Evolutionary conservation across 2,113 vertebrate genomes (phyloP), one percentile per base, ranked within the genome.

Genomic region (Hipposideros armiger): DNA sequence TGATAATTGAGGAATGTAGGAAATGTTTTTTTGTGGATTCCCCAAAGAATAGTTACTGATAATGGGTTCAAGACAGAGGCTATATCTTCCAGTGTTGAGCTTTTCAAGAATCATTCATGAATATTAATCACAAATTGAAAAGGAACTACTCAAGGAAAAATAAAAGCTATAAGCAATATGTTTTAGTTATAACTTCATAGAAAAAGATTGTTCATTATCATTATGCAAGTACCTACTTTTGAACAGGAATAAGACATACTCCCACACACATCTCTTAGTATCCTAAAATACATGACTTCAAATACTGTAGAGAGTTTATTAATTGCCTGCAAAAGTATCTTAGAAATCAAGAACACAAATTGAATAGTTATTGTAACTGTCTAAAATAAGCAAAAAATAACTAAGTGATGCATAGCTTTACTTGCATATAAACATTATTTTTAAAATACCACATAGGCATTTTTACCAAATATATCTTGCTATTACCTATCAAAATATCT

Each of bases 71-170:
- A 1, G 13, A 70, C 28, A 88, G n/a, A 28, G 45, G 36, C 87
- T 74, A 81, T 11, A 87, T 40, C 54, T 45, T 78, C n/a, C 32
- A 84, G 1, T 89, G 60, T 47, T 84, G 32, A 84, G 20, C 13
- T 95, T 92, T 93, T 58, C 30, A 93, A 76, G 60, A 93, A 70
- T 77, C 28, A 93, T 62, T 89, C 16, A 58, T 26, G 9, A 87
- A 58, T 50, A 50, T 32, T 60, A 74, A 66, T n/a, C 5, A 2
- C 24, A 83, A 83, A 74, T 10, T 58, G 20, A 91, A 95, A 36
- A 40, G 14, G 45, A 92, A 36, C 36, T 70, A 36, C 7, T 89
- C 22, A 78, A 16, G 52, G 22, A 58, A 62, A 87, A 54, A 91
- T 60, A 60, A 69, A 80, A 72, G 11, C 19, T 89, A 32, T 40